Conservation (phyloP, 2,888 invertebrate genomes). For the Acheta domesticus region DNA sequence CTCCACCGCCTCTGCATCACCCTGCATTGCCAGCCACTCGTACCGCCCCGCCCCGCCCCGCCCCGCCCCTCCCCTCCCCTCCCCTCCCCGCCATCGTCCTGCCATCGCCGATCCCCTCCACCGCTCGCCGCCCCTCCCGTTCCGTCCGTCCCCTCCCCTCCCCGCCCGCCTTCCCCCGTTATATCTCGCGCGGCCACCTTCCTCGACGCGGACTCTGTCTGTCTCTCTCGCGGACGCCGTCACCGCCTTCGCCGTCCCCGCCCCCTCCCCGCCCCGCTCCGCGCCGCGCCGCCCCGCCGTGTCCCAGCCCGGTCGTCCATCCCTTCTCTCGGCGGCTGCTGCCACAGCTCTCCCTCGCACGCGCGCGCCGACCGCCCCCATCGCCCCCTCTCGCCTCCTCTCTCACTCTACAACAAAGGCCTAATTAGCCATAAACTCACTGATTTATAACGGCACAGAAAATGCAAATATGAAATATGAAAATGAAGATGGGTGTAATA, state of each 20-base stretch:
- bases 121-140: too few species aligned
- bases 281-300: not conserved
- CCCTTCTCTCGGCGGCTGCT: conserved; percentile 42
- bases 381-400: conserved; percentile 42
- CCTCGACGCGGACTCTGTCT: not conserved
- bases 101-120: conserved; percentile 31
- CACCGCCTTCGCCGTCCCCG: conserved; percentile 37
- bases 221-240: conserved; percentile 41
- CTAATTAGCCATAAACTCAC: conserved; percentile 64
- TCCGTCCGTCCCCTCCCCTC: conserved; percentile 29
- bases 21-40: not conserved
- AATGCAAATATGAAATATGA: conserved; percentile 62
- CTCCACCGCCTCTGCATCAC: conserved; percentile 22
- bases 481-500: conserved; percentile 61
- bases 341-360: conserved; percentile 37
- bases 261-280: conserved; percentile 4
- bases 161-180: conserved; percentile 48
- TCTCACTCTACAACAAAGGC: conserved; percentile 49
- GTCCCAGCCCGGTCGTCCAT: conserved; percentile 24
- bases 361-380: not conserved
- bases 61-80: too few species aligned
- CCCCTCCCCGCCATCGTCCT: too few species aligned
- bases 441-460: conserved; percentile 61
- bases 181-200: conserved; percentile 38
- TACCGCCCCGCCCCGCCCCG: conserved; percentile 28